Percentiles rank a stretch among this genome's conserved stretches.
Conservation (phyloP, 1,140 invertebrate species). For the Apis florea region DNA sequence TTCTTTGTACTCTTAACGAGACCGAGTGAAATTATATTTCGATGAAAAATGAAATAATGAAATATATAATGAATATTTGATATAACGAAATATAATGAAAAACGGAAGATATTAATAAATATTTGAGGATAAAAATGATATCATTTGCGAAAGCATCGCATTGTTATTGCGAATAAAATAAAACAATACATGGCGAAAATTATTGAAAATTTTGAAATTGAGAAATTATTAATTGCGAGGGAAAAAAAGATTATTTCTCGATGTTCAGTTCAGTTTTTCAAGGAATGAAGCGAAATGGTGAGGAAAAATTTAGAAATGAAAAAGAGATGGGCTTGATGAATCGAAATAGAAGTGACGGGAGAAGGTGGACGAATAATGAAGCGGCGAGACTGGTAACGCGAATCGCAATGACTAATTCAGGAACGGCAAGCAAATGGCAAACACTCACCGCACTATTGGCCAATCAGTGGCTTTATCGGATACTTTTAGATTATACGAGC, state of each 20-base stretch:
- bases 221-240: too few relatives aligned
- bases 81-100: too few relatives aligned
- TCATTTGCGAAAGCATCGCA: neutral
- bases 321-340: neutral
- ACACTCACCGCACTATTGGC: neutral
- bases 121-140: neutral
- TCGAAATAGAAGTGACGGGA: neutral
- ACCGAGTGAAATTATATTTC: too few relatives aligned
- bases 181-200: neutral
- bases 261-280: too few relatives aligned
- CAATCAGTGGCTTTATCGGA: neutral
- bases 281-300: neutral
- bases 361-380: neutral
- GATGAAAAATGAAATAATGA: too few relatives aligned
- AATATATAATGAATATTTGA: too few relatives aligned
- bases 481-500: conserved; percentile 6
- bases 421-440: neutral
- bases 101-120: too few relatives aligned
- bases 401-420: conserved; percentile 14
- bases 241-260: too few relatives aligned
- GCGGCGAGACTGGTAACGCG: neutral
- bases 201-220: neutral
- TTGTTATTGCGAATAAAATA: neutral
- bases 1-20: too few relatives aligned
- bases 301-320: neutral